Base-by-base conservation (phyloP, 2,113 vertebrate genomes). In the Anoura caudifer region DNA sequence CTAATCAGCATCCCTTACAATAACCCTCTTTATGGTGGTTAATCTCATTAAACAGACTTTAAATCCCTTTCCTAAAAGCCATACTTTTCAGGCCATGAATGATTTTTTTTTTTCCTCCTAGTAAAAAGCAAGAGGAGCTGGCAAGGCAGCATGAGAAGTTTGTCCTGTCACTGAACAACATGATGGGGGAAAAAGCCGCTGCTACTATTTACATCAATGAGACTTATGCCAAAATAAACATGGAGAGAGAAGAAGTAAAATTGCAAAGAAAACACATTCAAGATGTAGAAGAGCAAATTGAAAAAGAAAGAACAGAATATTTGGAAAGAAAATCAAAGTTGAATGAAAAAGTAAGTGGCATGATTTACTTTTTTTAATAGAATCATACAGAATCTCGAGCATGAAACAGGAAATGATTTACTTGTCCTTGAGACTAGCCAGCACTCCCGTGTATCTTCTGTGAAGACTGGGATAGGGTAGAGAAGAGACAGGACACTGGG, bases 111-210 rank as follows among this genome's bases (percentile, higher is more conserved):
- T 67, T 65, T 96, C 38, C 59, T 61, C 88, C 43, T 76, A 99
- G 98, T 41, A 22, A 92, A 36, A 96, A 98, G 76, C 97, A 97
- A 96, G 96, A 92, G 41, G 12, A 61, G 13, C 41, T 98, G 82
- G 65, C 10, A 5, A 38, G 1, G n/a, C 19, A 75, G 36, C 95
- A 98, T 20, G 50, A 79, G 50, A 76, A 97, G 84, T 63, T 14
- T 45, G 96, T 98, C 81, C 59, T 97, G 45, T 54, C 91, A 16
- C 92, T 99, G 67, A 98, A 99, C 90, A 84, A 92, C 14, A 93
- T 88, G 17, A 94, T 99, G 96, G 97, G 96, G 85, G 90, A 52
- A 1, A 99, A 98, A 97, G 97, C 97, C 43, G 3, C 26, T 0
- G 87, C 87, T n/a, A 96, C 93, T 73, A 85, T 98, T 75, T 77